Evolutionary conservation across 1,140 invertebrate species (phyloP).

Genomic region (Belonocnema kinseyi): DNA sequence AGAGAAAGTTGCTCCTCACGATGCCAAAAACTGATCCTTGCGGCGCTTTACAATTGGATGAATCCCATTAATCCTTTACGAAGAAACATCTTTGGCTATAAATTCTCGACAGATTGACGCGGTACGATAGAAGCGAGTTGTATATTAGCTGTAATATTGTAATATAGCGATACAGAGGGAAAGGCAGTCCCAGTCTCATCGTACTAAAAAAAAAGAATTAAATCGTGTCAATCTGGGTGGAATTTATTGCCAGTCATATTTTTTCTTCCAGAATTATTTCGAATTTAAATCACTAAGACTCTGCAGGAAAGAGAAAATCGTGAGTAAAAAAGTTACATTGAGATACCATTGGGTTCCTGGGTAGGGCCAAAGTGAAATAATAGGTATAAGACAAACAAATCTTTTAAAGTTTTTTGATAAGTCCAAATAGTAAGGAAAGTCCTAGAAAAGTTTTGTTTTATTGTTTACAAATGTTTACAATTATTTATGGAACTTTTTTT

Average conservation of each 20-base stretch:
- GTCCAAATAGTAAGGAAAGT: no score
- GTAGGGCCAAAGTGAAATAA: no score
- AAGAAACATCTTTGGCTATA: conserved; percentile 53
- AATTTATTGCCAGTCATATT: conserved; percentile 59
- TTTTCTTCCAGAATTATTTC: conserved; percentile 6
- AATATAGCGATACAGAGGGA: conserved; percentile 48
- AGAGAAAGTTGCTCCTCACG: conserved; percentile 38
- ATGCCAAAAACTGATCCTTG: conserved; percentile 40
- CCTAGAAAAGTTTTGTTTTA: no score
- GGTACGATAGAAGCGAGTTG: conserved; percentile 51
- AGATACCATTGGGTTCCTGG: no score
- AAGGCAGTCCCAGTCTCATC: conserved; percentile 48
- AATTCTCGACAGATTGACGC: conserved; percentile 59
- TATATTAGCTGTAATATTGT: conserved; percentile 47
- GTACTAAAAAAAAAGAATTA: conserved; percentile 49
- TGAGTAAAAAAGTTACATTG: no score
- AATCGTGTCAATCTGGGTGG: conserved; percentile 59
- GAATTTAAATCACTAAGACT: conserved; percentile 12
- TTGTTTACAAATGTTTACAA: no score
- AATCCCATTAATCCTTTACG: conserved; percentile 56
- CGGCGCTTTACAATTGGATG: conserved; percentile 59
- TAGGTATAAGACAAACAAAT: no score
- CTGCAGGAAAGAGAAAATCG: neutral
- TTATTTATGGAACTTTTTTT: no score
- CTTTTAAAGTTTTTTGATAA: no score